phyloP scores from a whole-genome alignment of 2,888 invertebrate genomes.

The Spodoptera picta region DNA sequence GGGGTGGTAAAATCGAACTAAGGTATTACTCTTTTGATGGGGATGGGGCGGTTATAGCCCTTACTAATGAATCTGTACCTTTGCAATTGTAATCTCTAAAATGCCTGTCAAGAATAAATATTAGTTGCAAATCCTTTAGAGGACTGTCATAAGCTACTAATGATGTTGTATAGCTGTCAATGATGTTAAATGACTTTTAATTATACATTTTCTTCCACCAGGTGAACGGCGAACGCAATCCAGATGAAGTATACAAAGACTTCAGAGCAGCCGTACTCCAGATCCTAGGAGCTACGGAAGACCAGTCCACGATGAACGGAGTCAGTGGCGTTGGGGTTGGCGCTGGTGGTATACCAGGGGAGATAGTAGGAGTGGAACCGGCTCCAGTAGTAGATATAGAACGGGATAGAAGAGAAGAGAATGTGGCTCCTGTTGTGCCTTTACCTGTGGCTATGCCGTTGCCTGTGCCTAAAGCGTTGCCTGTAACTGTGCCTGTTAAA shows the following conservation, averaged over 20 bases:
- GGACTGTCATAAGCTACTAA: too few species aligned
- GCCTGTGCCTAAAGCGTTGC: slow-evolving; percentile 35
- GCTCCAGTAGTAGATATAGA: slow-evolving; percentile 74
- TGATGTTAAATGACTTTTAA: not conserved
- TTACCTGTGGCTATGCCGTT: slow-evolving; percentile 49
- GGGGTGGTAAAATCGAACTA: too few species aligned
- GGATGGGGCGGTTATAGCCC: too few species aligned
- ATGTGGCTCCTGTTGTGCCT: slow-evolving; percentile 31
- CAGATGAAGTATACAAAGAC: slow-evolving; percentile 95
- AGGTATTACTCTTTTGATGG: too few species aligned
- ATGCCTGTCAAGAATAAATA: too few species aligned
- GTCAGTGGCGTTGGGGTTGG: slow-evolving; percentile 89
- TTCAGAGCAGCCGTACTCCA: slow-evolving; percentile 93
- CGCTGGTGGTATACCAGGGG: slow-evolving; percentile 90
- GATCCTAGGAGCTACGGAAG: slow-evolving; percentile 92
- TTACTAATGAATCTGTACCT: too few species aligned
- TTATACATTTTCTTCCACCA: slow-evolving; percentile 65
- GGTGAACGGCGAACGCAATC: slow-evolving; percentile 96
- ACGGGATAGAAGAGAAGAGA: slow-evolving; percentile 45
- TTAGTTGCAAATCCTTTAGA: too few species aligned
- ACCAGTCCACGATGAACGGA: slow-evolving; percentile 90
- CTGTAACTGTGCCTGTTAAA: slow-evolving; percentile 9
- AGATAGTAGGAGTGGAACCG: slow-evolving; percentile 90
- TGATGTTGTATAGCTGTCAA: too few species aligned
- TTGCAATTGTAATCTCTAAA: too few species aligned